These are phyloP conservation scores for Ardeotis arabs DNA, from an alignment of 2,113 vertebrate species.

Conservation along the genomic window DNA sequence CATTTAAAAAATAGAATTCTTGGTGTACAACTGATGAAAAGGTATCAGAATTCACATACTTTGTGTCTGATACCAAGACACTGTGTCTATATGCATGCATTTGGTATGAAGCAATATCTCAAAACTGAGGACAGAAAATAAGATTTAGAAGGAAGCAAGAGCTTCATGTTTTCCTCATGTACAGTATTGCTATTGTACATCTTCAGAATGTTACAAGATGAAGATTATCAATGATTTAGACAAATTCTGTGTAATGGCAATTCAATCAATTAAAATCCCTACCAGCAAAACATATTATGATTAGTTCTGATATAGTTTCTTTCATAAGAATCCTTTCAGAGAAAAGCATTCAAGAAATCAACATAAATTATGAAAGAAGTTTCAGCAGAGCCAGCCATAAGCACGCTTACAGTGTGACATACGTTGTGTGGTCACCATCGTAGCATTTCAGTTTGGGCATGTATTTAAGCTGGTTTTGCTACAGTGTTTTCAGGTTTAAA, in stretches of 20 bases:
- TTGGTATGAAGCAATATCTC: neutral
- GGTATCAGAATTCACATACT: conserved; percentile 77
- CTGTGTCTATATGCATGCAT: neutral
- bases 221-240: neutral
- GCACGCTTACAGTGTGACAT: neutral
- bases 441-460: neutral
- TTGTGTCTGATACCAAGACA: conserved; percentile 69
- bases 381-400: neutral
- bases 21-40: conserved; percentile 80
- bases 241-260: neutral
- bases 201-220: neutral
- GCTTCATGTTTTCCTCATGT: neutral
- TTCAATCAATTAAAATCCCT: neutral
- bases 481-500: neutral
- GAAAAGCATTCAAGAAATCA: neutral
- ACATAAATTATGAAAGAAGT: neutral
- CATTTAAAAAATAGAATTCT: conserved; percentile 87
- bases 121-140: conserved; percentile 1
- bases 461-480: neutral
- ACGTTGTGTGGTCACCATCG: neutral
- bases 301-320: neutral
- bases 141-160: conserved; percentile 12
- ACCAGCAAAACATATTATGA: neutral
- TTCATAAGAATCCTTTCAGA: neutral
- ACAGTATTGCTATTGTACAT: neutral